Evolutionary conservation across 2,113 vertebrate genomes (phyloP).

Genomic region (Nothocercus julius): DNA sequence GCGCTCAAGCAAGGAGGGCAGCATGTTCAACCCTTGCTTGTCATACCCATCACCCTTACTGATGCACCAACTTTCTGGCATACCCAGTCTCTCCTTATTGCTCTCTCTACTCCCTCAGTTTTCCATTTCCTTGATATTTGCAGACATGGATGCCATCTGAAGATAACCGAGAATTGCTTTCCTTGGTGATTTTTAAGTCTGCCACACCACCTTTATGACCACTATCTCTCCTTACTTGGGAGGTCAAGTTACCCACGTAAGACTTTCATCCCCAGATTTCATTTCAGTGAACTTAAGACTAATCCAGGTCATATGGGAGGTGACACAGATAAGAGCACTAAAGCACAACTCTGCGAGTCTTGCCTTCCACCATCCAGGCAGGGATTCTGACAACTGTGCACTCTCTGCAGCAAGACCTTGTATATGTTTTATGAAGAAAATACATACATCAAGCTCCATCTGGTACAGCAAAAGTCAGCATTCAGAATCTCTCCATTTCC

Average conservation of each 20-base stretch:
- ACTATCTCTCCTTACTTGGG: neutral
- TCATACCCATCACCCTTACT: neutral
- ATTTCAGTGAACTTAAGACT: neutral
- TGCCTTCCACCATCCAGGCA: neutral
- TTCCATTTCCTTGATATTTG: neutral
- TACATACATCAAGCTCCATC: neutral
- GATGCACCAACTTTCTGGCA: neutral
- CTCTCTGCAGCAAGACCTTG: fast-evolving
- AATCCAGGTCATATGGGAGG: neutral
- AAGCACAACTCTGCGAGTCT: neutral
- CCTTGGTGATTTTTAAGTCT: neutral
- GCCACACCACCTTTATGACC: neutral
- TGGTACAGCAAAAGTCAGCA: neutral
- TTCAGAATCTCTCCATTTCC: neutral
- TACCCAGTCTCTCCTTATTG: neutral
- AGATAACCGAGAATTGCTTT: neutral
- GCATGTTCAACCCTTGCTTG: neutral
- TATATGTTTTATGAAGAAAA: neutral
- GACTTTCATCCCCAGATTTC: neutral
- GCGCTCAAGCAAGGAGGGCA: neutral
- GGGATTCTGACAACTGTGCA: fast-evolving
- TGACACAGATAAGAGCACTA: neutral
- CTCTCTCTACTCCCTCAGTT: neutral
- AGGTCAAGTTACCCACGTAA: neutral
- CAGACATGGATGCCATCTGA: neutral